Percentiles rank a stretch among this genome's conserved stretches.
phyloP scores from a whole-genome alignment of 1,140 invertebrate genomes.

The Mamestra configurata region DNA sequence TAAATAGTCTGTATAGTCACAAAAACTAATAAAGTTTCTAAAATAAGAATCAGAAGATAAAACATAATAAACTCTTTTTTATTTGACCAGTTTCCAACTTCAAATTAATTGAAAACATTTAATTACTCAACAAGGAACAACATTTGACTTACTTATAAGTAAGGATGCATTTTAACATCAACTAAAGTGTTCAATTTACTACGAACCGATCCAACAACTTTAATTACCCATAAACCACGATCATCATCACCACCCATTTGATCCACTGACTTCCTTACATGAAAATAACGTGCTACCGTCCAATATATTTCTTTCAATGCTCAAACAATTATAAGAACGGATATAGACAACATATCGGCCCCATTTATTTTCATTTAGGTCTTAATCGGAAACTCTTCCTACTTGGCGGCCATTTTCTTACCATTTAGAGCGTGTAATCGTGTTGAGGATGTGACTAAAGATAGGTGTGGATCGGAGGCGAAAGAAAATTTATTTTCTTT shows the following conservation, averaged over 20 bases:
- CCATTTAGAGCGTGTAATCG: conserved; percentile 71
- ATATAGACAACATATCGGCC: neutral
- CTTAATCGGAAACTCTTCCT: conserved; percentile 35
- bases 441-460: conserved; percentile 51
- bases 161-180: neutral
- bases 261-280: neutral
- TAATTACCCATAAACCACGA: neutral
- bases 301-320: neutral
- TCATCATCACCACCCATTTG: neutral
- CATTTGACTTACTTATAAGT: neutral
- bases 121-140: too few species aligned
- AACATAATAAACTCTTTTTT: too few species aligned
- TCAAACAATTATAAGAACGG: neutral
- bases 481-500: conserved; percentile 14
- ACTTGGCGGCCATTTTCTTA: conserved; percentile 22
- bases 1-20: too few species aligned
- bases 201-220: neutral
- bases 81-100: too few species aligned
- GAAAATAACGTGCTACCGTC: neutral
- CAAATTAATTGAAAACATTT: too few species aligned
- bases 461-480: conserved; percentile 14
- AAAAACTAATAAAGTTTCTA: too few species aligned
- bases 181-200: neutral
- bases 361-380: conserved; percentile 35
- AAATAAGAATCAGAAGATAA: too few species aligned